Conservation (phyloP, 1,140 invertebrate genomes). For the Sycobia sp. region DNA sequence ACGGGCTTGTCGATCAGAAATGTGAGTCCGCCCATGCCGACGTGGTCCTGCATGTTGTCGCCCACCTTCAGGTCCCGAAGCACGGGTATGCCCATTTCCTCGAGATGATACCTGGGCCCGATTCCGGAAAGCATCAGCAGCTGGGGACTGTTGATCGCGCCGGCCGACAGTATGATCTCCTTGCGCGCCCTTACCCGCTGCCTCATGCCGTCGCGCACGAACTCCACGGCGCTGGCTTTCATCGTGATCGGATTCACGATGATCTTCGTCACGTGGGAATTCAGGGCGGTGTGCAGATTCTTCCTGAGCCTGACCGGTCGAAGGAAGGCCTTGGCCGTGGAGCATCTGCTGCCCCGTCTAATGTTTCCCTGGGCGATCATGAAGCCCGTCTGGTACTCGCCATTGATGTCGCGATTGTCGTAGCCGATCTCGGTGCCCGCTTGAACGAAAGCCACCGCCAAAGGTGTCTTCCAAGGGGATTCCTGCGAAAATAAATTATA, state of each 20-base stretch:
- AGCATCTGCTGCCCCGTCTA: constrained; percentile 81
- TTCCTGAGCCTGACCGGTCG: constrained; percentile 74
- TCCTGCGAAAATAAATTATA: constrained; percentile 60
- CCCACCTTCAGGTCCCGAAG: constrained; percentile 77
- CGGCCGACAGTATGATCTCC: constrained; percentile 81
- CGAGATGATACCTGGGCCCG: constrained; percentile 77
- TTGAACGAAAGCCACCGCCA: constrained; percentile 82
- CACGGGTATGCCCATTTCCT: constrained; percentile 72
- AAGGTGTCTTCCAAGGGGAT: constrained; percentile 80
- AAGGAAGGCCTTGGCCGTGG: constrained; percentile 88
- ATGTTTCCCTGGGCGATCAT: constrained; percentile 92
- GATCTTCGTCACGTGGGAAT: constrained; percentile 75
- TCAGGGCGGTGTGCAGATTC: constrained; percentile 82
- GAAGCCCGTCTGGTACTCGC: constrained; percentile 80
- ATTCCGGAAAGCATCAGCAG: constrained; percentile 87
- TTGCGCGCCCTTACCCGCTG: constrained; percentile 71
- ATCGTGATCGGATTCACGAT: constrained; percentile 74
- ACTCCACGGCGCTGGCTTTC: constrained; percentile 77
- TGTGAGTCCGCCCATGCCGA: constrained; percentile 80
- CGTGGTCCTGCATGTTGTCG: constrained; percentile 82
- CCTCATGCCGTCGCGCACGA: constrained; percentile 70
- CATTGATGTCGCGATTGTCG: constrained; percentile 85
- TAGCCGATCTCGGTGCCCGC: constrained; percentile 88
- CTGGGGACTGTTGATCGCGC: constrained; percentile 80
- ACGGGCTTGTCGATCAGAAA: constrained; percentile 79